Evolutionary conservation across 2,888 invertebrate species (phyloP).

Genomic region (Aphidoletes aphidimyza): DNA sequence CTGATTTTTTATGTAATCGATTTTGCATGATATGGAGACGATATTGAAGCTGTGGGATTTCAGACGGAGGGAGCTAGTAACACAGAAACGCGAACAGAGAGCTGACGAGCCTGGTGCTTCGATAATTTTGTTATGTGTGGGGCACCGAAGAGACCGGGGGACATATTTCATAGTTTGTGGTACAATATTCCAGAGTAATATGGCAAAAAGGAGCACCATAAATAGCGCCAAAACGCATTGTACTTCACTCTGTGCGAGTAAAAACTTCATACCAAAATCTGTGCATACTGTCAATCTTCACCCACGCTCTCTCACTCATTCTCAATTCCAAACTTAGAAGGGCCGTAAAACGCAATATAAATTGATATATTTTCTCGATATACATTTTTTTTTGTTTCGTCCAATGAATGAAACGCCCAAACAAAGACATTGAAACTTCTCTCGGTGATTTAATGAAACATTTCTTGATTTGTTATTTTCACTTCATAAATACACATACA

Average conservation of each 20-base stretch:
- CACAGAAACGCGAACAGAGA: too few relatives aligned
- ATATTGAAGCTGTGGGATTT: too few relatives aligned
- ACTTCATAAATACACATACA: too few relatives aligned
- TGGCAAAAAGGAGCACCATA: too few relatives aligned
- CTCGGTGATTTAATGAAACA: conserved; percentile 40
- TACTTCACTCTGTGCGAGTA: background rate
- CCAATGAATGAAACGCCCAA: conserved; percentile 6
- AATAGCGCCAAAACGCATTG: too few relatives aligned
- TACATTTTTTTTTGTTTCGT: too few relatives aligned
- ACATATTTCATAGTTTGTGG: too few relatives aligned
- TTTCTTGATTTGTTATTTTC: background rate
- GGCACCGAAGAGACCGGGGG: too few relatives aligned
- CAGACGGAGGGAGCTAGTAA: background rate
- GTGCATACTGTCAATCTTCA: background rate
- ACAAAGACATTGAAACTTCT: conserved; percentile 25
- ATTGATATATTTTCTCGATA: conserved; percentile 32
- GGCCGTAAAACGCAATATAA: conserved; percentile 2
- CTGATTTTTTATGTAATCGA: conserved; percentile 49
- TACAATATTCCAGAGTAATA: too few relatives aligned
- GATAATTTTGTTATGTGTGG: too few relatives aligned
- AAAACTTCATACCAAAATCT: too few relatives aligned
- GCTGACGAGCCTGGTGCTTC: too few relatives aligned
- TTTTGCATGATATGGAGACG: conserved; percentile 32
- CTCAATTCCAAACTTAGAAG: background rate
- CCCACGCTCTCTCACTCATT: background rate